Evolutionary conservation across 2,113 vertebrate genomes (phyloP).

Genomic region (Lagopus muta): DNA sequence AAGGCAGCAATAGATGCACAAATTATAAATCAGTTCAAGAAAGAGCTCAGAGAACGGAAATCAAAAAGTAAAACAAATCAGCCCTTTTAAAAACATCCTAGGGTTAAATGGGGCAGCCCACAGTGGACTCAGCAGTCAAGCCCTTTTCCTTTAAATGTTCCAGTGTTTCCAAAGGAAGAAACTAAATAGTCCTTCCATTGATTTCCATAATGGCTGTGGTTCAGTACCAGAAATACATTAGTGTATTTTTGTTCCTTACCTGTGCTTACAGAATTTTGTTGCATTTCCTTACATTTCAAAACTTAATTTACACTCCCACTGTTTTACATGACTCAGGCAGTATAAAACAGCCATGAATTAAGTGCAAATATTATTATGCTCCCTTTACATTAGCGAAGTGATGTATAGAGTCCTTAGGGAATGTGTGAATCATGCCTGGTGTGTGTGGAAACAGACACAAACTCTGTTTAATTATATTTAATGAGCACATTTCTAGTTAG

Average conservation of each 20-base stretch:
- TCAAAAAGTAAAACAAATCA: slow-evolving; percentile 76
- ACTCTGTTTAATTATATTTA: slow-evolving; percentile 71
- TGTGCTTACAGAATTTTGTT: slow-evolving; percentile 48
- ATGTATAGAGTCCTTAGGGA: slow-evolving; percentile 51
- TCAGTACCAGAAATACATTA: slow-evolving; percentile 59
- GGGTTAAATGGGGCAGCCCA: slow-evolving; percentile 72
- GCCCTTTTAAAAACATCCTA: slow-evolving; percentile 73
- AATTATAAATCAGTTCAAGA: slow-evolving; percentile 78
- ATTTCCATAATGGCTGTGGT: slow-evolving; percentile 70
- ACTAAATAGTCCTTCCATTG: slow-evolving; percentile 68
- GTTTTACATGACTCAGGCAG: slow-evolving; percentile 36
- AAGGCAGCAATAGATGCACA: slow-evolving; percentile 74
- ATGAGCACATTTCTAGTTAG: slow-evolving; percentile 57
- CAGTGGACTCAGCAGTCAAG: slow-evolving; percentile 48
- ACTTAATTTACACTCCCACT: slow-evolving; percentile 38
- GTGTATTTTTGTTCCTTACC: slow-evolving; percentile 67
- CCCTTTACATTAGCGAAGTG: slow-evolving; percentile 61
- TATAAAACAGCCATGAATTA: slow-evolving; percentile 53
- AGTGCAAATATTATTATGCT: slow-evolving; percentile 69
- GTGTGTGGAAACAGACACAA: slow-evolving; percentile 39
- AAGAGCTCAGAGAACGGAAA: slow-evolving; percentile 67
- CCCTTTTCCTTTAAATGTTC: slow-evolving; percentile 50
- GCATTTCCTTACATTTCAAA: slow-evolving; percentile 49
- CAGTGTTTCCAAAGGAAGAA: slow-evolving; percentile 60
- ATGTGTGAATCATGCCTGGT: slow-evolving; percentile 31